Evolutionary conservation across 2,113 vertebrate species (phyloP), one percentile per base, ranked within the genome.

Genomic region (Dinomys branickii): DNA sequence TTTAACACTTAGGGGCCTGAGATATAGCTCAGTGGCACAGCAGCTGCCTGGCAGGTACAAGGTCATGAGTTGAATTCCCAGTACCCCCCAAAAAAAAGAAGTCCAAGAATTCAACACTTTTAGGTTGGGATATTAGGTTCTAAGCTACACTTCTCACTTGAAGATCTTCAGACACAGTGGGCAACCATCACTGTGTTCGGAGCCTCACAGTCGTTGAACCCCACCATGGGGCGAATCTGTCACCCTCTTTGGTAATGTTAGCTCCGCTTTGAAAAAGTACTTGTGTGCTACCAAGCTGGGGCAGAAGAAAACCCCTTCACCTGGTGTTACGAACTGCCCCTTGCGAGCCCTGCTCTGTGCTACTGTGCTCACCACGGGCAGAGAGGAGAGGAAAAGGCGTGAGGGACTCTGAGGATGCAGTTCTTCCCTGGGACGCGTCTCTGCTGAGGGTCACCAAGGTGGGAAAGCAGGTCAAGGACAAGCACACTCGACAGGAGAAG

Each of bases 241-340:
- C 10, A 20, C 7, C 30, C 58, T 78, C 63, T 83, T 85, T 87
- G 33, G 61, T 90, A 59, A 14, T 92, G 54, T 73, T 90, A 44
- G 20, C 69, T 88, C 90, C 87, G n/a, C 59, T 94, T 47, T 95
- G 84, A 78, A 78, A 81, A 88, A 26, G 19, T 47, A 52, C 35
- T 13, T 6, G 38, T 63, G 38, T 17, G 50, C 82, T 93, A 5
- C 88, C 73, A 4, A 7, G 69, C 65, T 41, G 90, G 89, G 89
- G 52, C 47, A 75, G 59, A 81, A 94, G 52, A 82, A 91, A 94
- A 85, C 52, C 30, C 33, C 58, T 87, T 81, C 67, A 38, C 47
- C 69, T 78, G 58, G 30, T 41, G n/a, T n/a, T n/a, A n/a, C n/a
- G 85, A 52, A 86, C 30, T 52, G 20, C 20, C 14, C 67, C 20